phyloP scores from a whole-genome alignment of 2,113 vertebrate species.

The Paedocypris sp. region DNA sequence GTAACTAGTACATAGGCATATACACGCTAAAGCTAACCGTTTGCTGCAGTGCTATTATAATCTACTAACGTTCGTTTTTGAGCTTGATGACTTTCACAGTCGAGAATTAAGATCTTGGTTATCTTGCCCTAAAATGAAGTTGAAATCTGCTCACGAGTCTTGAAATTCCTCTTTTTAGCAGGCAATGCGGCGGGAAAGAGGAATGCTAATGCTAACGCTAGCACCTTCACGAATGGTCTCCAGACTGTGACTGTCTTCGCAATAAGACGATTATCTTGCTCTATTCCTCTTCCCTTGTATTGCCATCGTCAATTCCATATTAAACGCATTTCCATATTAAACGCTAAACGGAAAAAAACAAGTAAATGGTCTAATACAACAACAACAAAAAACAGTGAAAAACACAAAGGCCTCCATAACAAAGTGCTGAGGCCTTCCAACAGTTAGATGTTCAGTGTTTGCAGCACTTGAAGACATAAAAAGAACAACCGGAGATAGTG shows the following conservation, averaged over 20 bases:
- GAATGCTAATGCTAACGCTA: conserved; percentile 19
- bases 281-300: conserved; percentile 15
- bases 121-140: background rate
- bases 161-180: too few relatives aligned
- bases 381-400: conserved; percentile 27
- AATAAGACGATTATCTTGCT: background rate
- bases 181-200: conserved; percentile 9
- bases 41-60: conserved; percentile 20
- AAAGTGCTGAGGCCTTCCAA: conserved; percentile 42
- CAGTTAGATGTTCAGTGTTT: conserved; percentile 42
- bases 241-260: conserved; percentile 34
- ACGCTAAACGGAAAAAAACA: conserved; percentile 39
- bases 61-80: background rate
- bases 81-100: conserved; percentile 13
- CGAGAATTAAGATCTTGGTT: conserved; percentile 39
- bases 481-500: conserved; percentile 44
- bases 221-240: conserved; percentile 41
- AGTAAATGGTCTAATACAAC: conserved; percentile 16
- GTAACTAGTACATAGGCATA: conserved; percentile 42
- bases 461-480: conserved; percentile 57
- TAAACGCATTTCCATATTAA: conserved; percentile 1
- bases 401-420: conserved; percentile 38
- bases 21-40: conserved; percentile 36
- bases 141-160: too few relatives aligned
- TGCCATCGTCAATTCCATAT: conserved; percentile 42